Conservation (phyloP, 2,888 invertebrate species). For the Erebia aethiops region DNA sequence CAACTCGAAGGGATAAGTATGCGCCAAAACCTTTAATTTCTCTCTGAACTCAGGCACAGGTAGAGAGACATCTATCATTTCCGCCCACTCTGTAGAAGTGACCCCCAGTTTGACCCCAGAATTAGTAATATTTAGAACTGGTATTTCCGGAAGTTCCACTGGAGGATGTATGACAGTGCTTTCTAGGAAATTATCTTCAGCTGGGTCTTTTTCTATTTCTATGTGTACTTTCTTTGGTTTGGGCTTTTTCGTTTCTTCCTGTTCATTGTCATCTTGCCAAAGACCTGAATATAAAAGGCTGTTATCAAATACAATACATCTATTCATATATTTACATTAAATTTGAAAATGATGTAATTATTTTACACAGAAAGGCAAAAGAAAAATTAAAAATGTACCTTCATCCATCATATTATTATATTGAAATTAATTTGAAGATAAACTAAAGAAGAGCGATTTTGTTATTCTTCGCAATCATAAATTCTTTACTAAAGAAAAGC, state of each 20-base stretch:
- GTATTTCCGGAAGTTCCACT: conserved; percentile 76
- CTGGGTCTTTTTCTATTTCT: conserved; percentile 48
- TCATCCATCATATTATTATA: no score
- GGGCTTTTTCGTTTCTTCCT: conserved; percentile 46
- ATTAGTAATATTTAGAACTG: conserved; percentile 87
- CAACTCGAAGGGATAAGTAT: conserved; percentile 93
- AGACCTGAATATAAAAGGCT: conserved; percentile 53
- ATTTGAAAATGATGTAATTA: not conserved
- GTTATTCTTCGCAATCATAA: no score
- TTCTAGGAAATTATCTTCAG: conserved; percentile 68
- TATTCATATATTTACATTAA: not conserved
- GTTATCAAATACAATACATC: no score
- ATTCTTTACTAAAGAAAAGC: no score
- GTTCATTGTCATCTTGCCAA: conserved; percentile 73
- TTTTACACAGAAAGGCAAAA: no score
- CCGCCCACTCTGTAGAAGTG: conserved; percentile 92
- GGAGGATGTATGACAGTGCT: conserved; percentile 66
- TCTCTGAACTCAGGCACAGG: conserved; percentile 92
- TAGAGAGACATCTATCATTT: conserved; percentile 90
- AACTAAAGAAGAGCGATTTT: no score
- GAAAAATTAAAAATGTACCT: no score
- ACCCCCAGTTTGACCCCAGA: conserved; percentile 65
- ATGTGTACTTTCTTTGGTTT: conserved; percentile 48
- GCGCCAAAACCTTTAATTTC: conserved; percentile 92
- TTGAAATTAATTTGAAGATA: no score